A percentile compares a stretch with the other conserved stretches of the same genome.
Evolutionary conservation across 2,888 invertebrate genomes (phyloP).

Genomic region (Pheosia gnoma): DNA sequence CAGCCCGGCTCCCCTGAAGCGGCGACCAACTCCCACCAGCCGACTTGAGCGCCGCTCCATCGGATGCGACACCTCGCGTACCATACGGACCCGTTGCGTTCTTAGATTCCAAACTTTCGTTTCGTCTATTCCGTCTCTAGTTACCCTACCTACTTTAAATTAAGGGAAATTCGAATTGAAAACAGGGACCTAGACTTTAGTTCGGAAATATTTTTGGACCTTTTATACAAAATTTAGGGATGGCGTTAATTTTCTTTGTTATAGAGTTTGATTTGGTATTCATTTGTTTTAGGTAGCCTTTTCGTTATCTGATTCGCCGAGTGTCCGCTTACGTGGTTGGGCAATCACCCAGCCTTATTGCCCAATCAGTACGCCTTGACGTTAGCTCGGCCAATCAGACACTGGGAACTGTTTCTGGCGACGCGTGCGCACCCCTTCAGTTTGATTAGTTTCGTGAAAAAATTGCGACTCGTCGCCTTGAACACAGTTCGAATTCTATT

Average conservation of each 20-base stretch:
- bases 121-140: constrained; percentile 34
- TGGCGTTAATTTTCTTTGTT: constrained; percentile 37
- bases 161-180: constrained; percentile 65
- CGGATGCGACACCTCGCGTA: constrained; percentile 69
- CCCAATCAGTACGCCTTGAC: constrained; percentile 85
- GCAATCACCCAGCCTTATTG: constrained; percentile 90
- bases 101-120: constrained; percentile 45
- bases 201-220: constrained; percentile 79
- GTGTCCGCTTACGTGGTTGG: constrained; percentile 87
- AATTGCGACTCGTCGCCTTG: constrained; percentile 57
- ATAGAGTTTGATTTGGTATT: constrained; percentile 31
- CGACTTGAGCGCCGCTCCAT: constrained; percentile 76
- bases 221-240: constrained; percentile 66
- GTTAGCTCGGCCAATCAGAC: constrained; percentile 69
- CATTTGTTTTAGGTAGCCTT: constrained; percentile 39
- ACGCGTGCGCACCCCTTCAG: constrained; percentile 52
- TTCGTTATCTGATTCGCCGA: constrained; percentile 68
- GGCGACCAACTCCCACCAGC: constrained; percentile 69
- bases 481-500: constrained; percentile 63
- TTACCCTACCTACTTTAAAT: constrained; percentile 35
- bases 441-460: constrained; percentile 43
- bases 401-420: constrained; percentile 63
- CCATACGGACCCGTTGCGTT: constrained; percentile 74
- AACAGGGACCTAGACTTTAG: constrained; percentile 80
- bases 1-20: constrained; percentile 59